A percentile compares a stretch with the other conserved stretches of the same genome.
Conservation (phyloP, 1,140 invertebrate genomes). For the Paraescarpia echinospica region DNA sequence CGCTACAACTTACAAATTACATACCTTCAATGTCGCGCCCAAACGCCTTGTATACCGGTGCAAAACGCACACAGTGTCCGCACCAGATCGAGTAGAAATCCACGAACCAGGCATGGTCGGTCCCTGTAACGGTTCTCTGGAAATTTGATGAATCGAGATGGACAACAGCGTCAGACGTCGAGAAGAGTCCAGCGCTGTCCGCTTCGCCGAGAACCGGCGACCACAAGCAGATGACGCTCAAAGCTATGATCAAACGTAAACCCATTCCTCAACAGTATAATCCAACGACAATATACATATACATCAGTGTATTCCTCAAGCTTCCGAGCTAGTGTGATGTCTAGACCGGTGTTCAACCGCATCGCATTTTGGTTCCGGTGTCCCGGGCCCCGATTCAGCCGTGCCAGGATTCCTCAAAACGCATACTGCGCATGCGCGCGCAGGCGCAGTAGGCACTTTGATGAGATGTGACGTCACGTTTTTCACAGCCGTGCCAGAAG, state of each 20-base stretch:
- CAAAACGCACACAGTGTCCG: conserved; percentile 54
- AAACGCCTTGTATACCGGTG: conserved; percentile 47
- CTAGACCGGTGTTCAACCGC: not conserved
- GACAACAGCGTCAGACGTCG: not conserved
- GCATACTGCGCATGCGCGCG: too few species aligned
- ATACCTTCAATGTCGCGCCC: conserved; percentile 43
- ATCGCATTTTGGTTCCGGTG: not conserved
- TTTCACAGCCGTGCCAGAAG: too few species aligned
- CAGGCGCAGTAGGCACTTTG: too few species aligned
- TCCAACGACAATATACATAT: not conserved
- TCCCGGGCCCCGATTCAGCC: too few species aligned
- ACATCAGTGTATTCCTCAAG: not conserved
- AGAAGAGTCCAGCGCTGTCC: not conserved
- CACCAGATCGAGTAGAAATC: conserved; percentile 59
- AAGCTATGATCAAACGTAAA: not conserved
- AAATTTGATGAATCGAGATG: not conserved
- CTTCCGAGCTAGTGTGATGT: not conserved
- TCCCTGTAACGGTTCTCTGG: not conserved
- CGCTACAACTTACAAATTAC: not conserved
- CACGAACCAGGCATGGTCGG: conserved; percentile 45
- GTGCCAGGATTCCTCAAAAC: too few species aligned
- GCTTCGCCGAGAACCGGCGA: not conserved
- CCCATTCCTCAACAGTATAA: not conserved
- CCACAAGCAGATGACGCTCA: not conserved
- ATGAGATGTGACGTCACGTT: too few species aligned